phyloP scores from a whole-genome alignment of 2,888 invertebrate genomes.

The Prosapia bicincta region DNA sequence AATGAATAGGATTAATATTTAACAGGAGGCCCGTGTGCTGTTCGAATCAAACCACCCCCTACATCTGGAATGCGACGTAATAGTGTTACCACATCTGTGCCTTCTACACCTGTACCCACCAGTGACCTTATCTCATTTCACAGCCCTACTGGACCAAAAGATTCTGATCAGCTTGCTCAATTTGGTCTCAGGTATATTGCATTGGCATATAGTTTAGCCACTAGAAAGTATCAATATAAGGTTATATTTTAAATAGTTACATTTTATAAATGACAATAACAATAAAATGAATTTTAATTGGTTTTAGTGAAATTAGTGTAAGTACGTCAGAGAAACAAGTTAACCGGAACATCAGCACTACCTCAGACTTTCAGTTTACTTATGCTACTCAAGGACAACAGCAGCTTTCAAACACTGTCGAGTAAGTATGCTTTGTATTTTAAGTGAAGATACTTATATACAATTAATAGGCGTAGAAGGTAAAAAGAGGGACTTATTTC shows the following conservation, averaged over 20 bases:
- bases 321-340: not conserved
- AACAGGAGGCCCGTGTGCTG: conserved; percentile 38
- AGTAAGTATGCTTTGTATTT: not conserved
- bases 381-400: not conserved
- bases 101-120: conserved; percentile 26
- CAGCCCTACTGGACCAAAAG: conserved; percentile 51
- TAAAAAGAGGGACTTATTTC: too few species aligned
- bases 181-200: not conserved
- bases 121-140: conserved; percentile 67
- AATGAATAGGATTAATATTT: too few species aligned
- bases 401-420: not conserved
- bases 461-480: too few species aligned
- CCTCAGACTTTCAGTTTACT: not conserved
- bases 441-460: not conserved
- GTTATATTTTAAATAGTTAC: too few species aligned
- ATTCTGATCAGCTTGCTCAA: conserved; percentile 37
- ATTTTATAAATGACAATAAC: too few species aligned
- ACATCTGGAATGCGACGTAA: conserved; percentile 37
- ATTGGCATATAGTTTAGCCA: too few species aligned
- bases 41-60: conserved; percentile 42
- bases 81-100: conserved; percentile 35
- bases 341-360: not conserved
- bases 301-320: not conserved
- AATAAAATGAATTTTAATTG: too few species aligned
- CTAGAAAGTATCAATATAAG: too few species aligned